Percentiles rank a stretch among this genome's conserved stretches.
Conservation (phyloP, 2,113 vertebrate species). For the Leptodactylus fuscus region DNA sequence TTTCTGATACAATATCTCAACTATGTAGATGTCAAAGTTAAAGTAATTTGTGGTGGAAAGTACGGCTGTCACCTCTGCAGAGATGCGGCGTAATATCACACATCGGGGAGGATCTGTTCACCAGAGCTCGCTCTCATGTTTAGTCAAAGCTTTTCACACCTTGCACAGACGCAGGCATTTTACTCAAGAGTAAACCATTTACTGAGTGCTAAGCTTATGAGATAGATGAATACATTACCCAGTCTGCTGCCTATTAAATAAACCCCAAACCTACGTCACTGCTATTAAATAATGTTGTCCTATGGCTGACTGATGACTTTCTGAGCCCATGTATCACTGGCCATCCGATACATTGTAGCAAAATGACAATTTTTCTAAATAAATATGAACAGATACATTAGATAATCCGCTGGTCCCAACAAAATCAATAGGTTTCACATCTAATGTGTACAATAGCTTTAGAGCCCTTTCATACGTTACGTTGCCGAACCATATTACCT, state of each 20-base stretch:
- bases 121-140: constrained; percentile 10
- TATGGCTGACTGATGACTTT: neutral
- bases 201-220: constrained; percentile 21
- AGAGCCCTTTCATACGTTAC: too few relatives aligned
- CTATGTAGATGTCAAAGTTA: constrained; percentile 23
- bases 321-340: neutral
- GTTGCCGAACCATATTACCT: too few relatives aligned
- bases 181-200: constrained; percentile 34
- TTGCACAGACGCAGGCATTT: constrained; percentile 8
- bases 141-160: constrained; percentile 55
- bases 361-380: too few relatives aligned
- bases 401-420: too few relatives aligned
- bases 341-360: too few relatives aligned
- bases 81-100: constrained; percentile 53
- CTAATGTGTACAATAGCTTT: too few relatives aligned
- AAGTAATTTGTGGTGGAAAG: constrained; percentile 8
- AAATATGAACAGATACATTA: too few relatives aligned
- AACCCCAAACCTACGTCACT: neutral
- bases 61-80: constrained; percentile 42
- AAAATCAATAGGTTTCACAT: too few relatives aligned
- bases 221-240: constrained; percentile 18
- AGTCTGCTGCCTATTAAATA: neutral
- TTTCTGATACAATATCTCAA: neutral
- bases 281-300: too few relatives aligned
- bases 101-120: constrained; percentile 32